Base-by-base conservation (phyloP, 2,113 vertebrate genomes). In the Merops nubicus region DNA sequence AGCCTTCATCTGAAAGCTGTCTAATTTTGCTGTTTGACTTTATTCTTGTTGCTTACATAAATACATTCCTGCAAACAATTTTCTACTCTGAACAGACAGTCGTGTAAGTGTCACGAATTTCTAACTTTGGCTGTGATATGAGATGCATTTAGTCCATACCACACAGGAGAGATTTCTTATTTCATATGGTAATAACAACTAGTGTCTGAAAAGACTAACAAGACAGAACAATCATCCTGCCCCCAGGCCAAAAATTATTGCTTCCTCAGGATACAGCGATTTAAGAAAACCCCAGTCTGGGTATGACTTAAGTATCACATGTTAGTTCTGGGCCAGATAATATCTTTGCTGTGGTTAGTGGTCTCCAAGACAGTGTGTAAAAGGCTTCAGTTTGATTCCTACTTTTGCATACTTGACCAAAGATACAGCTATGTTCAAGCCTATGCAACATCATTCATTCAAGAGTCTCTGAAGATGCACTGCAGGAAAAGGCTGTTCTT, bases 271-370 rank as follows among this genome's bases (percentile, higher is more conserved):
- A 96, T 45, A 91, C 7, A 57, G 36, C 75, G 53, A 91, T 82
- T 75, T 53, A 31, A 82, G 72, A 96, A 89, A 72, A 64, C 36
- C 56, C 53, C 25, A 75, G 48, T 60, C 84, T 94, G 63, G 40
- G 69, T 93, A 92, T 83, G 69, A 95, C 74, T 88, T 88, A 72
- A 91, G 38, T 80, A 85, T 96, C 67, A 80, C 50, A 85, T 85
- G 89, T 69, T 91, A 85, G 43, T 79, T 85, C 73, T 60, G 17
- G 40, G 43, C 6, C 48, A 96, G 81, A 31, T 74, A 82, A 12
- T 79, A 85, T 57, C 70, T 79, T 94, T 54, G 42, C 26, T 94
- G 74, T 83, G 74, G 65, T 85, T 91, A 93, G 70, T 53, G 36
- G 56, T 93, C 81, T 89, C 77, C 67, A 93, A 93, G 36, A 91